Conservation (phyloP, 2,797 vertebrate species). For the Lepilemur septentrionalis region DNA sequence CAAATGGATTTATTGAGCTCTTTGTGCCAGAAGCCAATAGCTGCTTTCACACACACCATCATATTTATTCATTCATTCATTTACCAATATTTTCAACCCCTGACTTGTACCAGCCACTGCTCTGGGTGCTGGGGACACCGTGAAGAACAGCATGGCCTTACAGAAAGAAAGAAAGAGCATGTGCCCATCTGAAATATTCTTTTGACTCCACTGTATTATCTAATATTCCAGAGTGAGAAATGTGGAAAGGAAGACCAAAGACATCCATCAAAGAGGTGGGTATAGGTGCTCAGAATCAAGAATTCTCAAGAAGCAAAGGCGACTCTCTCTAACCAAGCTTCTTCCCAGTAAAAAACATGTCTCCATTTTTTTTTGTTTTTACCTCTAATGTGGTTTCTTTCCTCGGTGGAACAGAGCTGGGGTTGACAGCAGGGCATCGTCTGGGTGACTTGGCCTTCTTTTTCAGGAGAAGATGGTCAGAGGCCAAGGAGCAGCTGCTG, state of each 20-base stretch:
- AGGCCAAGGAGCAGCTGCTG: neutral
- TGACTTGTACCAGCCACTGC: neutral
- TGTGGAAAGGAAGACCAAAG: too few relatives aligned
- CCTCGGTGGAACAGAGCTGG: neutral
- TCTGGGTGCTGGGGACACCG: neutral
- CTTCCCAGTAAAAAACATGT: too few relatives aligned
- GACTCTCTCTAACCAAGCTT: too few relatives aligned
- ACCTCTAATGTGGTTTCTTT: too few relatives aligned
- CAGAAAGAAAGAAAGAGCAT: too few relatives aligned
- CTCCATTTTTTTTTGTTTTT: too few relatives aligned
- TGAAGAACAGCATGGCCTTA: neutral
- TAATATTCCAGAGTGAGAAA: too few relatives aligned
- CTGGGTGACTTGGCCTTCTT: neutral
- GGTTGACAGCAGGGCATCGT: neutral
- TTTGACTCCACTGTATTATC: too few relatives aligned
- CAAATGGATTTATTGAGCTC: neutral
- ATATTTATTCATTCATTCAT: neutral
- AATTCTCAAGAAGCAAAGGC: too few relatives aligned
- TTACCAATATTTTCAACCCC: neutral
- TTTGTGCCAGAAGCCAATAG: neutral
- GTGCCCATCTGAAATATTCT: too few relatives aligned
- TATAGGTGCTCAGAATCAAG: too few relatives aligned
- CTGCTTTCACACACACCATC: neutral
- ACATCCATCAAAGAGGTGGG: too few relatives aligned
- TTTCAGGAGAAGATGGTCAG: neutral